Evolutionary conservation across 1,140 invertebrate genomes (phyloP).

Genomic region (Metaphire vulgaris): DNA sequence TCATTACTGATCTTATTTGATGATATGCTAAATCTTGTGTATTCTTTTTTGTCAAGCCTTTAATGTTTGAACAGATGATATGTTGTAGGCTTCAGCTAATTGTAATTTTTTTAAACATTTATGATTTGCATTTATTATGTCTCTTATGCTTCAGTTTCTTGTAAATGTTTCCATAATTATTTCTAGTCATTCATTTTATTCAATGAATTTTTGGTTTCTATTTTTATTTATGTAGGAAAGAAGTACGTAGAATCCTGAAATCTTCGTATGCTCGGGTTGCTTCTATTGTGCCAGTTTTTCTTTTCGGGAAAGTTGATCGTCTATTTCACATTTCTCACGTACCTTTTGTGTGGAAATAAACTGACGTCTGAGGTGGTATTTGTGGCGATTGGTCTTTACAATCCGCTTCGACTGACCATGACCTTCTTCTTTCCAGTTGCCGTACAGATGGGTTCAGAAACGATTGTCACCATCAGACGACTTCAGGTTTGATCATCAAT

Average conservation of each 20-base stretch:
- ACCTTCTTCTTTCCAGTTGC: slow-evolving; percentile 41
- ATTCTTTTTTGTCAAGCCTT: too few relatives aligned
- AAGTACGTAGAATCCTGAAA: slow-evolving; percentile 34
- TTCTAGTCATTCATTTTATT: too few relatives aligned
- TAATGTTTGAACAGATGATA: too few relatives aligned
- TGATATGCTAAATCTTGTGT: too few relatives aligned
- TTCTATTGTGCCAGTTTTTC: slow-evolving; percentile 41
- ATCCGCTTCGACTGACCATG: slow-evolving; percentile 36
- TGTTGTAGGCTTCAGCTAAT: too few relatives aligned
- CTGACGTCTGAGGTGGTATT: slow-evolving; percentile 40
- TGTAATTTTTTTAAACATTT: too few relatives aligned
- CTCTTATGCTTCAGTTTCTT: too few relatives aligned
- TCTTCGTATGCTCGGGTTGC: slow-evolving; percentile 36
- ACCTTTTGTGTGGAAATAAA: slow-evolving; percentile 33
- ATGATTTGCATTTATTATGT: too few relatives aligned
- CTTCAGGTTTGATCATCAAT: slow-evolving; percentile 43
- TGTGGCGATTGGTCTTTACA: slow-evolving; percentile 38
- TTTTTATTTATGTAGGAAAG: slow-evolving; percentile 37
- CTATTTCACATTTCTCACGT: slow-evolving; percentile 40
- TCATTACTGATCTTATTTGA: too few relatives aligned
- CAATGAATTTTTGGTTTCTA: too few relatives aligned
- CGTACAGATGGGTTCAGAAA: slow-evolving; percentile 45
- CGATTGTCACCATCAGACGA: slow-evolving; percentile 44
- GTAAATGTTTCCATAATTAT: too few relatives aligned
- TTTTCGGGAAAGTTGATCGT: slow-evolving; percentile 43